Base-by-base conservation (phyloP, 2,888 invertebrate species). In the Clanis bilineata region DNA sequence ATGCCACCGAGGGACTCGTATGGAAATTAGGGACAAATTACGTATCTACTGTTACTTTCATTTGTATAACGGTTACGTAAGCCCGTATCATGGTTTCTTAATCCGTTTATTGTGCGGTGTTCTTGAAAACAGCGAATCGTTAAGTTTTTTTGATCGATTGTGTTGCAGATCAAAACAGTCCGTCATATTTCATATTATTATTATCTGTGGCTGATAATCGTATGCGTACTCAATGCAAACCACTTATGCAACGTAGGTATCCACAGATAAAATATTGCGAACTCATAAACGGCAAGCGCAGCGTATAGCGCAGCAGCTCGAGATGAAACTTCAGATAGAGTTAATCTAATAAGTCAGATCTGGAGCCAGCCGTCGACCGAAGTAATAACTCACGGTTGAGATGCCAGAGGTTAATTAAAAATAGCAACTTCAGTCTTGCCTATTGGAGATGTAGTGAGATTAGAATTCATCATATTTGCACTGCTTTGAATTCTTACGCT, bases 301-400 rank as follows among this genome's bases (percentile, higher is more conserved):
- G 59, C 77, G 73, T 75, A 72, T 79, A 74, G 67, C 67, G 71
- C 73, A 76, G 78, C 82, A 75, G 74, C 69, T 69, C 69, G 62
- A 88, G 92, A 91, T 91, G 86, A 80, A 81, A 83, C 85, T 81
- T 73, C 72, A 85, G 91, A 90, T 91, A 90, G 79, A 85, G 83
- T 77, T 90, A 92, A 92, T 92, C 92, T 91, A 90, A 89, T 90
- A 91, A 92, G 87, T 89, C 83, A 91, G 86, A 92, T 90, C 90
- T 90, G 83, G 82, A 83, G 82, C 80, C 77, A 82, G 85, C 85
- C 86, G 85, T 90, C 88, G 84, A 80, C 84, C 77, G 78, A 70
- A 81, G 88, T 82, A 87, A 89, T 90, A 88, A 87, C 88, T 90
- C 87, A 86, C 82, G 77, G 82, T 84, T 82, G 85, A 84, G 85